These are phyloP conservation scores for Megastigmus dorsalis DNA, from an alignment of 2,888 invertebrate genomes.

Conservation along the genomic window DNA sequence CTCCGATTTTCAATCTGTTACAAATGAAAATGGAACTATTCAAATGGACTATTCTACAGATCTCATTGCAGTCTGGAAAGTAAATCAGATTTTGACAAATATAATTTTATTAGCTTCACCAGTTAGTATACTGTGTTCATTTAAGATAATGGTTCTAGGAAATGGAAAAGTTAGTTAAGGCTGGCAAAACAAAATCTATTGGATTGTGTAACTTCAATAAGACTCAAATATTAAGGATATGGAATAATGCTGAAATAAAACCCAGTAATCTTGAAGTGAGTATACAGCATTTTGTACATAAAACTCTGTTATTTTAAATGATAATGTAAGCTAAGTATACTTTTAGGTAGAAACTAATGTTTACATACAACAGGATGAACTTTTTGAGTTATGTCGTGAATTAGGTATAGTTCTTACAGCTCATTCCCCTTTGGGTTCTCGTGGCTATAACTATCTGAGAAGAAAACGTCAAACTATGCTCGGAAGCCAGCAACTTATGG, in stretches of 20 bases:
- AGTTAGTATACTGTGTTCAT: too few relatives aligned
- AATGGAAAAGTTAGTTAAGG: constrained; percentile 29
- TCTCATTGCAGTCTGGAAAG: constrained; percentile 35
- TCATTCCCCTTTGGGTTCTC: constrained; percentile 21
- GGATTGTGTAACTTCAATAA: constrained; percentile 30
- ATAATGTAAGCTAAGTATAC: neutral
- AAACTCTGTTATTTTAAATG: neutral
- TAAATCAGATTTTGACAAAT: neutral
- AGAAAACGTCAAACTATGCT: constrained; percentile 1
- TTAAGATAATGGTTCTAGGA: too few relatives aligned
- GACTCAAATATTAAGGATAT: constrained; percentile 19
- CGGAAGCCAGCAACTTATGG: neutral
- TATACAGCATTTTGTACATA: neutral
- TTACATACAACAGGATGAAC: constrained; percentile 17
- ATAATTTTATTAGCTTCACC: too few relatives aligned
- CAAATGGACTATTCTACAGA: constrained; percentile 1
- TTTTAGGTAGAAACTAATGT: constrained; percentile 15
- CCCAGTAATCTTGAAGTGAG: constrained; percentile 23
- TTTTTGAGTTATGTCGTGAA: neutral
- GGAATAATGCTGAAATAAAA: constrained; percentile 32
- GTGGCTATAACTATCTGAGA: neutral
- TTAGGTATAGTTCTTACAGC: constrained; percentile 9
- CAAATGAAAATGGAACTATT: neutral
- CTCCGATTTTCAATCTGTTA: neutral
- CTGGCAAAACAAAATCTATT: constrained; percentile 25